Conservation (phyloP, 2,113 vertebrate species). For the Bombycilla garrulus region DNA sequence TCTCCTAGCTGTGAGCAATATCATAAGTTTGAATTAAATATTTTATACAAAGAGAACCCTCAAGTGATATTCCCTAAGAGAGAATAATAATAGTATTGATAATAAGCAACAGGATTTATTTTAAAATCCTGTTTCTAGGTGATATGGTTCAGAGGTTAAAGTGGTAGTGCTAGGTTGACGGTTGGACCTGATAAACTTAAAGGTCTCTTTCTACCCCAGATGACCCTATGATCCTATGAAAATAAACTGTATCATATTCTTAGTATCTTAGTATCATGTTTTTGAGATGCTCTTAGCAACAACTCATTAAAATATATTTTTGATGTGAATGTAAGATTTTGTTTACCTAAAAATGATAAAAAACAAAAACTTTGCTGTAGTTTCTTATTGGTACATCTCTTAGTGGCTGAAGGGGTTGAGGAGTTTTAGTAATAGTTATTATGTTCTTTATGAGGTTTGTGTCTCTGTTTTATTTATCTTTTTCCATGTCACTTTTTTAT, state of each 20-base stretch:
- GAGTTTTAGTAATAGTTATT: neutral
- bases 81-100: neutral
- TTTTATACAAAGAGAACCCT: neutral
- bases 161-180: accelerated
- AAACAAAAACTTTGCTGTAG: neutral
- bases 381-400: neutral
- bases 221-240: accelerated
- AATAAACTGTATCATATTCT: neutral
- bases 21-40: neutral
- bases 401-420: neutral
- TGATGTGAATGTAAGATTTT: neutral
- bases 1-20: neutral
- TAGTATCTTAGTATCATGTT: neutral
- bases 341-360: neutral
- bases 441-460: neutral
- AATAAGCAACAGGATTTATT: neutral
- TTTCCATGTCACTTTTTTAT: neutral
- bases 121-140: neutral
- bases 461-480: neutral
- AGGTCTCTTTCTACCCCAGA: neutral
- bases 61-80: neutral
- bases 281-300: neutral
- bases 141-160: neutral
- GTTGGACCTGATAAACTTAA: neutral
- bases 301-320: neutral